Conservation (phyloP, 2,113 vertebrate species). For the Dipodomys ordii region DNA sequence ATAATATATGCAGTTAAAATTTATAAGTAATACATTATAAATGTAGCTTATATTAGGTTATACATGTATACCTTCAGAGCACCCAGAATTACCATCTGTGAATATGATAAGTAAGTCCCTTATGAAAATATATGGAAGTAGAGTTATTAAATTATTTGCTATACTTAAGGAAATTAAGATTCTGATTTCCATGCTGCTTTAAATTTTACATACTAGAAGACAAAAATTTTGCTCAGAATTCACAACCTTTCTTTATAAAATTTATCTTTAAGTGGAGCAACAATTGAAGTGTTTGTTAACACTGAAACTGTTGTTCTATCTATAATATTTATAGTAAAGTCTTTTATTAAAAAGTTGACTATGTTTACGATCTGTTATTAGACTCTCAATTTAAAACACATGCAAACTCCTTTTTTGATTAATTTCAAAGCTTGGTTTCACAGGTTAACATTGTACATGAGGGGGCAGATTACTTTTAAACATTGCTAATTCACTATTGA, state of each 20-base stretch:
- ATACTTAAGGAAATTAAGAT: background rate
- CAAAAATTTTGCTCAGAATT: background rate
- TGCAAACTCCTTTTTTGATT: constrained; percentile 50
- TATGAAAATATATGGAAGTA: background rate
- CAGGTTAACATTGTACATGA: constrained; percentile 45
- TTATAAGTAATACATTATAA: too few species aligned
- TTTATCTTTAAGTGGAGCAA: background rate
- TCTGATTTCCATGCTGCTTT: background rate
- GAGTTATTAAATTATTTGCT: background rate
- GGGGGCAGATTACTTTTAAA: constrained; percentile 55
- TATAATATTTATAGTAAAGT: background rate
- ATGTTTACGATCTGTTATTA: background rate
- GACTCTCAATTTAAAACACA: background rate
- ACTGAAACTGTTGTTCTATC: background rate
- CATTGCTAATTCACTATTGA: constrained; percentile 65
- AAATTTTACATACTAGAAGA: background rate
- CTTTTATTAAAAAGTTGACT: background rate
- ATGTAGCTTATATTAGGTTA: too few species aligned
- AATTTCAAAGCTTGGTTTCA: constrained; percentile 44
- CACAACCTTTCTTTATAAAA: background rate
- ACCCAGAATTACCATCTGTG: background rate
- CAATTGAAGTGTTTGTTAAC: background rate
- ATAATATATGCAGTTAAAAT: too few species aligned
- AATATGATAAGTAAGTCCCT: background rate
- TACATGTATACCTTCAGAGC: background rate